phyloP scores from a whole-genome alignment of 2,888 invertebrate genomes.

The Acanthopleura granulata region DNA sequence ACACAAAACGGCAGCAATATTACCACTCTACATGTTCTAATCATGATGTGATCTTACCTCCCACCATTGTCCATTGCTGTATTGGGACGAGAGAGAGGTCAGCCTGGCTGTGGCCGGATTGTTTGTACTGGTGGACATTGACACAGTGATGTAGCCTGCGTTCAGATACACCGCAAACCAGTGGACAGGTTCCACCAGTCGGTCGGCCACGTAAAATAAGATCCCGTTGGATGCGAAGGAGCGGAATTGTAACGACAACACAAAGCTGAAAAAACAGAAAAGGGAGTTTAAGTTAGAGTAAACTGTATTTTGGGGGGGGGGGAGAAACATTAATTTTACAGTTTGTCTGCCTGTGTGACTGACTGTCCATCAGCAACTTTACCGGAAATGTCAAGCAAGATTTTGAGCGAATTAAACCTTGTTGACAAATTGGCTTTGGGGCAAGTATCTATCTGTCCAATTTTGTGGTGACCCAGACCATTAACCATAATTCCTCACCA shows the following conservation, averaged over 20 bases:
- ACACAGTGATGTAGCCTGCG: conserved; percentile 29
- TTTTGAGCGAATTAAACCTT: too few species aligned
- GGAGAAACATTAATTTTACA: too few species aligned
- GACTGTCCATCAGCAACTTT: too few species aligned
- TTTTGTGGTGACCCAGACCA: too few species aligned
- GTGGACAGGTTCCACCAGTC: conserved; percentile 20
- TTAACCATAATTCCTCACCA: too few species aligned
- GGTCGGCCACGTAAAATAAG: conserved; percentile 35
- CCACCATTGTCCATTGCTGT: conserved; percentile 3
- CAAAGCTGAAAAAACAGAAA: conserved; percentile 34
- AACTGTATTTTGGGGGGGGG: too few species aligned
- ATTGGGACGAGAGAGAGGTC: neutral
- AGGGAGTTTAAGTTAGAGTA: neutral
- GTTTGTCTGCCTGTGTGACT: too few species aligned
- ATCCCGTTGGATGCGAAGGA: conserved; percentile 39
- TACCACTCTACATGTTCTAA: too few species aligned
- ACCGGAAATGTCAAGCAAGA: too few species aligned
- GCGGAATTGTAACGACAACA: conserved; percentile 39
- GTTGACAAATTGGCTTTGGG: too few species aligned
- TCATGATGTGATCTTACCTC: neutral
- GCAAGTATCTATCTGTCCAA: too few species aligned
- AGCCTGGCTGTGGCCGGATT: neutral
- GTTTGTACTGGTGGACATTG: neutral
- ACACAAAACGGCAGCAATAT: too few species aligned
- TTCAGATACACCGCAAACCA: conserved; percentile 40